phyloP scores from a whole-genome alignment of 2,113 vertebrate species.

The Rhinoderma darwinii region DNA sequence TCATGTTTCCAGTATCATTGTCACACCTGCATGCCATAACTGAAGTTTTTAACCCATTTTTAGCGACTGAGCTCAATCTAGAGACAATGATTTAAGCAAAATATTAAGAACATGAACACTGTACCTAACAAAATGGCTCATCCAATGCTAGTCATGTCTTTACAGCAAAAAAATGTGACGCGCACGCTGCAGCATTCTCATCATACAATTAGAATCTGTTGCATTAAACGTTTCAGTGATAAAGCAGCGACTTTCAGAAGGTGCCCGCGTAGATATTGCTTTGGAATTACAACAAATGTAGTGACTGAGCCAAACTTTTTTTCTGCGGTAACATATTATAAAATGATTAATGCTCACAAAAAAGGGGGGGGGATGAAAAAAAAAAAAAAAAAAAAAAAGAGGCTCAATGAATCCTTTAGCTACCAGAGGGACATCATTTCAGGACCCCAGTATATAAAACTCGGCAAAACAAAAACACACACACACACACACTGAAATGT shows the following conservation, averaged over 20 bases:
- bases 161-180: neutral
- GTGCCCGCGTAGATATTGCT: neutral
- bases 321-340: neutral
- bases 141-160: neutral
- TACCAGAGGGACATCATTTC: neutral
- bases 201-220: neutral
- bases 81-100: neutral
- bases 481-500: conserved; percentile 46
- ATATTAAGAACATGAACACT: neutral
- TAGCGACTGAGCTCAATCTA: neutral
- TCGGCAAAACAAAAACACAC: neutral
- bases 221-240: neutral
- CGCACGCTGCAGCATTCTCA: neutral
- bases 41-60: neutral
- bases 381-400: neutral
- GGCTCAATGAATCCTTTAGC: neutral
- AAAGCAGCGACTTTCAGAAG: neutral
- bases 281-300: conserved; percentile 4
- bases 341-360: conserved; percentile 4
- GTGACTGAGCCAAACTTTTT: neutral
- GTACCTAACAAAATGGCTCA: neutral
- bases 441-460: neutral
- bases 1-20: neutral
- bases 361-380: too few relatives aligned
- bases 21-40: neutral